These are phyloP conservation scores for Clupea harengus DNA, from an alignment of 2,113 vertebrate species.

Conservation along the genomic window DNA sequence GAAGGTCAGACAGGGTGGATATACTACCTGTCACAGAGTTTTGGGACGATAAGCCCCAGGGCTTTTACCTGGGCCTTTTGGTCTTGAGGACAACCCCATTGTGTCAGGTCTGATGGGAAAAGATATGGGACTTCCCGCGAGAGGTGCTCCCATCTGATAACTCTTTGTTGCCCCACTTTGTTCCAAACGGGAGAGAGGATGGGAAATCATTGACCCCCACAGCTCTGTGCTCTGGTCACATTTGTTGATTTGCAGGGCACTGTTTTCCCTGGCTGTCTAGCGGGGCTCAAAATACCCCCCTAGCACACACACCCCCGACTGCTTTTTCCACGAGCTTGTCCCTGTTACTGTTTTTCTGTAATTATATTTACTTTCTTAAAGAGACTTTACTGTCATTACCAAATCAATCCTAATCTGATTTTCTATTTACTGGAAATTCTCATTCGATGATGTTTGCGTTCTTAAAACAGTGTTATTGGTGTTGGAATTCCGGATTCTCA, in stretches of 20 bases:
- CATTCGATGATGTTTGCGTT: background rate
- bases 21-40: conserved; percentile 4
- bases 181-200: conserved; percentile 6
- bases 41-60: background rate
- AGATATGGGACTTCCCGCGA: background rate
- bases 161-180: conserved; percentile 9
- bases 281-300: background rate
- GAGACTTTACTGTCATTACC: background rate
- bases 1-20: background rate
- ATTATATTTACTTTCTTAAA: background rate
- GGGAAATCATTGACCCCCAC: background rate
- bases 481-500: background rate
- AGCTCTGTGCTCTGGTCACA: background rate
- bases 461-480: background rate
- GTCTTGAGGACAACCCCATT: background rate
- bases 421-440: background rate
- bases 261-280: background rate
- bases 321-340: conserved; percentile 9
- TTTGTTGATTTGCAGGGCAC: background rate
- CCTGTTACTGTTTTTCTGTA: background rate
- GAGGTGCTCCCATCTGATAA: conserved; percentile 11
- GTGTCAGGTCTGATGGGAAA: background rate
- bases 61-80: background rate
- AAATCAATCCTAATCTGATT: background rate
- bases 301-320: background rate